Evolutionary conservation across 2,888 invertebrate genomes (phyloP).

Genomic region (Trisateles emortualis): DNA sequence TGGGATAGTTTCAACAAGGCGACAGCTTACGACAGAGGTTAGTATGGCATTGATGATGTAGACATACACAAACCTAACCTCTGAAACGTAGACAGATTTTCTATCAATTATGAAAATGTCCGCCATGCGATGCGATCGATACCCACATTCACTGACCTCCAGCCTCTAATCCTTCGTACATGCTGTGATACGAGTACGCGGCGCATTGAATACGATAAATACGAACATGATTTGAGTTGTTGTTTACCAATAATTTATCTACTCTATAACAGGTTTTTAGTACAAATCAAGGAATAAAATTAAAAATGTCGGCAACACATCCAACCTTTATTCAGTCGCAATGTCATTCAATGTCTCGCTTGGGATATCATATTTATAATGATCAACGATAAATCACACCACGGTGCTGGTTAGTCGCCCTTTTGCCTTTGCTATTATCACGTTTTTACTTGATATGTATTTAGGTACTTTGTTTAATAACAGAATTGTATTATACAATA

Average conservation of each 20-base stretch:
- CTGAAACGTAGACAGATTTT: conserved; percentile 25
- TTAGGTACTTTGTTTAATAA: no score
- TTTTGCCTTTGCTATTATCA: conserved; percentile 35
- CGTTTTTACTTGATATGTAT: conserved; percentile 20
- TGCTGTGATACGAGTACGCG: no score
- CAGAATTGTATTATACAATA: conserved; percentile 20
- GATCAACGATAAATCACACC: conserved; percentile 24
- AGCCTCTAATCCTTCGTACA: no score
- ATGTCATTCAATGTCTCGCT: neutral
- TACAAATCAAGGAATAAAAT: no score
- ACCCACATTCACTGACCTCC: neutral
- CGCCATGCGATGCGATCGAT: neutral
- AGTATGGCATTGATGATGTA: no score
- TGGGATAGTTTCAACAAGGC: conserved; percentile 75
- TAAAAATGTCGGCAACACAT: no score
- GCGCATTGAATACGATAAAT: no score
- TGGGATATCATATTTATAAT: neutral
- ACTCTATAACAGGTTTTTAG: no score
- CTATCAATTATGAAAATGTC: neutral
- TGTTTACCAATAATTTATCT: no score
- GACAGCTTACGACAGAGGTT: conserved; percentile 78
- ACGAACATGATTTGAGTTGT: no score
- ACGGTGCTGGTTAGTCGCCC: conserved; percentile 31
- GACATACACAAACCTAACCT: conserved; percentile 29
- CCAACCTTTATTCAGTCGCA: no score